A percentile compares a stretch with the other conserved stretches of the same genome.
phyloP scores from a whole-genome alignment of 2,113 vertebrate species.

The Platycercus adscitus region DNA sequence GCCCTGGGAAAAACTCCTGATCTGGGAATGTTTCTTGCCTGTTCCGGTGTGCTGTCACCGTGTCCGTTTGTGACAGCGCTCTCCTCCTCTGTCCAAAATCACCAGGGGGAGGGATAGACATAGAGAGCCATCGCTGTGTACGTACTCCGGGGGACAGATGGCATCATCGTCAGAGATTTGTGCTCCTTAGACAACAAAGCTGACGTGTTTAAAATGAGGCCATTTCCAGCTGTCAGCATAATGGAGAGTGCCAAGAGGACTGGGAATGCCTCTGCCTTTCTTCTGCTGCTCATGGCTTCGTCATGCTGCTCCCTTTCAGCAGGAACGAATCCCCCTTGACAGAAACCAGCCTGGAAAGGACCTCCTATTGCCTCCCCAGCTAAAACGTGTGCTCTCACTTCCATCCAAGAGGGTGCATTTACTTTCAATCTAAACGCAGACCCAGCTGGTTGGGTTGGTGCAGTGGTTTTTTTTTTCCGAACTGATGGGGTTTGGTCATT shows the following conservation, averaged over 20 bases:
- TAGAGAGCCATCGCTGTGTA: neutral
- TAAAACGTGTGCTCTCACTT: neutral
- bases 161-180: neutral
- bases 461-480: neutral
- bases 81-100: neutral
- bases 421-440: neutral
- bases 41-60: rapidly evolving
- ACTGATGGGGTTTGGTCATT: neutral
- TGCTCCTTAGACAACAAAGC: neutral
- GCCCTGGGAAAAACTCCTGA: rapidly evolving
- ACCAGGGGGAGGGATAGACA: neutral
- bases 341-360: neutral
- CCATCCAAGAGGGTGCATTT: neutral
- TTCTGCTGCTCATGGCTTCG: rapidly evolving
- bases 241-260: rapidly evolving
- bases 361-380: neutral
- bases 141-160: neutral
- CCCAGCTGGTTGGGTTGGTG: neutral
- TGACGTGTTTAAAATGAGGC: neutral
- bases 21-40: neutral
- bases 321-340: neutral
- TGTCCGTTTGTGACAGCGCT: rapidly evolving
- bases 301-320: neutral
- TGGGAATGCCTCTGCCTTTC: neutral
- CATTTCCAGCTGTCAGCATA: neutral